Evolutionary conservation across 2,888 invertebrate genomes (phyloP), one percentile per base, ranked within the genome.

Genomic region (Oscheius sp.): DNA sequence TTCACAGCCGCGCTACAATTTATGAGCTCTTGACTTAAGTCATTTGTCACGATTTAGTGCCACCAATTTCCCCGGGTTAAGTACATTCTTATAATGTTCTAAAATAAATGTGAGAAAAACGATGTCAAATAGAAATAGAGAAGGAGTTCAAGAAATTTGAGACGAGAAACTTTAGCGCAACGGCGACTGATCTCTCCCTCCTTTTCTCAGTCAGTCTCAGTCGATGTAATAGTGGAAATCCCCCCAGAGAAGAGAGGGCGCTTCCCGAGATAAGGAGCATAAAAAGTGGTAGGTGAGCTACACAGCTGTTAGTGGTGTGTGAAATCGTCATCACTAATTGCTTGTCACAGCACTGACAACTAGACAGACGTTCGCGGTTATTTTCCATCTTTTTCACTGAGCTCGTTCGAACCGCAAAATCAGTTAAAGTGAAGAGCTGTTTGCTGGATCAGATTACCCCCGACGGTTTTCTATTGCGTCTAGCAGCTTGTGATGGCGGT

Each of bases 221-320:
- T 35, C 21, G 61, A 61, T 61, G 61, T 61, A 61, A 61, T 61
- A 61, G 61, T 35, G 61, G 35, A 35, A 43, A 21, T 43, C 41
- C 45, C 7, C n/a, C 58, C 25, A n/a, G 58, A 27, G 58, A n/a
- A 27, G 13, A n/a, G 7, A 9, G n/a, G n/a, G n/a, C n/a, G n/a
- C n/a, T n/a, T n/a, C n/a, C n/a, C n/a, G n/a, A n/a, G 35, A 35
- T 35, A 35, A 35, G 23, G 29, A 7, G n/a, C 29, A 27, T 41
- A 61, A 61, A 59, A 61, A 61, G 61, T n/a, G 35, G 35, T 35
- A 35, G 35, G 35, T 35, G 35, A 35, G 35, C 35, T n/a, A n/a
- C 35, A 12, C 41, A 25, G 41, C 61, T 41, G 45, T 23, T 61
- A 41, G 29, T 61, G 21, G 45, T 18, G 61, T 43, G 61, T 43